A percentile compares a stretch with the other conserved stretches of the same genome.
Evolutionary conservation across 2,888 invertebrate species (phyloP).

Genomic region (Caenorhabditis japonica): DNA sequence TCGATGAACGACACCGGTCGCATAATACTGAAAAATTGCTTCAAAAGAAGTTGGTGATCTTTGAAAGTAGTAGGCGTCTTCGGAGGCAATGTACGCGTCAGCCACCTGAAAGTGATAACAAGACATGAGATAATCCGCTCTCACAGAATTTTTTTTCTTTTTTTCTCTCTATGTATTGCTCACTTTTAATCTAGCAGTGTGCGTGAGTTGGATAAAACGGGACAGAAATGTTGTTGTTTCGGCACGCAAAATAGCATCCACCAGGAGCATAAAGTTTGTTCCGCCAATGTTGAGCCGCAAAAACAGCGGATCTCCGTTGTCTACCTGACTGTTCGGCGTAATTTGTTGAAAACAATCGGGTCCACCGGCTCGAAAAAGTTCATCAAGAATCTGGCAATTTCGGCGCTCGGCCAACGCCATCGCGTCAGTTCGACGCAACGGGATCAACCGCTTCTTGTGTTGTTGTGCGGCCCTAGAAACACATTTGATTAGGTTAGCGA

Average conservation of each 20-base stretch:
- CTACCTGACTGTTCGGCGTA: slow-evolving; percentile 55
- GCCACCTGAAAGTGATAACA: slow-evolving; percentile 64
- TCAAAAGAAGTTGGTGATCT: slow-evolving; percentile 74
- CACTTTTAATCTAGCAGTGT: slow-evolving; percentile 71
- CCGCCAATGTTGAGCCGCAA: slow-evolving; percentile 76
- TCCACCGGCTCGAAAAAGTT: slow-evolving; percentile 69
- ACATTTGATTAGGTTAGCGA: not conserved
- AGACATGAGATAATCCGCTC: no score
- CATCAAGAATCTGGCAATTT: slow-evolving; percentile 71
- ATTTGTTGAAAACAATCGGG: slow-evolving; percentile 67
- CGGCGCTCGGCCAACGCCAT: slow-evolving; percentile 73
- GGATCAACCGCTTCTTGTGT: slow-evolving; percentile 76
- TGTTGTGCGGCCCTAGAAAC: slow-evolving; percentile 73
- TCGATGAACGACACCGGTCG: slow-evolving; percentile 75
- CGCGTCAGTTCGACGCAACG: slow-evolving; percentile 76
- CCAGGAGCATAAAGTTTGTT: slow-evolving; percentile 68
- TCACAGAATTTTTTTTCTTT: no score
- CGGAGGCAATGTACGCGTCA: slow-evolving; percentile 74
- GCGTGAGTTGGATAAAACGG: slow-evolving; percentile 75
- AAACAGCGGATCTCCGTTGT: slow-evolving; percentile 67
- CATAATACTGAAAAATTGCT: slow-evolving; percentile 75
- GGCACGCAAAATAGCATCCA: slow-evolving; percentile 73
- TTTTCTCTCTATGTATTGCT: not conserved
- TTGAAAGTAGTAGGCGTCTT: slow-evolving; percentile 76
- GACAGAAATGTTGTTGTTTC: slow-evolving; percentile 73